A percentile compares a stretch with the other conserved stretches of the same genome.
These are phyloP conservation scores for Apis laboriosa DNA, from an alignment of 1,140 invertebrate species.

Conservation along the genomic window DNA sequence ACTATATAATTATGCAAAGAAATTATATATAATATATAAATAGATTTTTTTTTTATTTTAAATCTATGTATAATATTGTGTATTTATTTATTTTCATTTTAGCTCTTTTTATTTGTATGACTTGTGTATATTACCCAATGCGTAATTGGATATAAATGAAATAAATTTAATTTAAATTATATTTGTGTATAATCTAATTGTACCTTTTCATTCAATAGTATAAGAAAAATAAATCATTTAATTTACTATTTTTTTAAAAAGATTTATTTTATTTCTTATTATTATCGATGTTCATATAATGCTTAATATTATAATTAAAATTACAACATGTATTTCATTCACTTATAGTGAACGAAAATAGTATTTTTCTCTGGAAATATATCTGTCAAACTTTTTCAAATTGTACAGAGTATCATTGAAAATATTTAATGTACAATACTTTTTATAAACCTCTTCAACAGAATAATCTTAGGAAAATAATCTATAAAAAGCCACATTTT, in stretches of 20 bases:
- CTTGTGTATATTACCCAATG: not conserved
- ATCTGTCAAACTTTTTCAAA: conserved; percentile 47
- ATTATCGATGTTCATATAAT: conserved; percentile 50
- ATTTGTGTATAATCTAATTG: not conserved
- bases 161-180: conserved; percentile 35
- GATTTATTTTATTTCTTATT: conserved; percentile 54
- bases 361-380: conserved; percentile 58
- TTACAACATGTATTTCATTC: conserved; percentile 57
- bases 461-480: conserved; percentile 17
- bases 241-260: conserved; percentile 50
- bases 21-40: conserved; percentile 28
- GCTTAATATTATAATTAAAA: conserved; percentile 55
- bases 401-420: conserved; percentile 60
- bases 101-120: conserved; percentile 8
- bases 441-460: conserved; percentile 36
- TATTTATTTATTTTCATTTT: conserved; percentile 13
- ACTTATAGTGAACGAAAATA: conserved; percentile 48
- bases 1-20: not conserved
- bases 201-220: not conserved
- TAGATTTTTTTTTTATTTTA: conserved; percentile 39
- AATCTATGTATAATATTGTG: conserved; percentile 9
- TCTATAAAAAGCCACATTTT: conserved; percentile 3
- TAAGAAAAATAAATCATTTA: not conserved
- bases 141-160: conserved; percentile 13
- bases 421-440: conserved; percentile 63